Evolutionary conservation across 2,888 invertebrate genomes (phyloP), one percentile per base, ranked within the genome.

Genomic region (Sphinx pinastri): DNA sequence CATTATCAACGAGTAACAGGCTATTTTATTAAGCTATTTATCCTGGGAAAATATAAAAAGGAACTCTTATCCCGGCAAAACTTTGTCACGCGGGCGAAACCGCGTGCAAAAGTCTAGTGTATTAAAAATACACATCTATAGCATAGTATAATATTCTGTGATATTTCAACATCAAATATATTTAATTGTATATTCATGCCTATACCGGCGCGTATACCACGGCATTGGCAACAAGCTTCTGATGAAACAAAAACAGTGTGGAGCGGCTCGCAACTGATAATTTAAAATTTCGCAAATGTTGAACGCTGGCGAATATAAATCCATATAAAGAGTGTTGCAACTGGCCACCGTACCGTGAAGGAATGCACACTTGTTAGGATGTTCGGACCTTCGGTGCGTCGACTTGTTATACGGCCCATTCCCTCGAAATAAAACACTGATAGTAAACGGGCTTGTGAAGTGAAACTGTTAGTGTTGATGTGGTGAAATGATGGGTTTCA

Each of bases 271-370:
- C 78, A 82, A 83, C 81, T 80, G 81, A 82, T 82, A 76, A 79
- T 68, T 69, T 45, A 49, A 68, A 67, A 79, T 85, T 85, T 84
- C 86, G 83, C 76, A 85, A 85, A 76, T 75, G 59, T 76, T 77
- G 51, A 51, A 58, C 38, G 59, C 67, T 67, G 73, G 76, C 78
- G 72, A 79, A 81, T 81, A 84, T 86, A 85, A 83, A 80, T 80
- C 82, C 83, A 83, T 84, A 85, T 86, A 81, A 79, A 77, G 76
- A 76, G 85, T 91, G 86, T 89, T 87, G 92, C 82, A 91, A 91
- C 82, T 75, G 72, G 38, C 77, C 82, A 77, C 70, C 82, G 79
- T 83, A 84, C 88, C 90, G 90, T 88, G 87, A 90, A 87, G 88
- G 87, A 84, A 89, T 88, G 83, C 78, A 81, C 79, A 76, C 77